A percentile compares a stretch with the other conserved stretches of the same genome.
These are phyloP conservation scores for Haliclona indistincta DNA, from an alignment of 37 sponge, comb jelly and placozoan species.

Conservation along the genomic window DNA sequence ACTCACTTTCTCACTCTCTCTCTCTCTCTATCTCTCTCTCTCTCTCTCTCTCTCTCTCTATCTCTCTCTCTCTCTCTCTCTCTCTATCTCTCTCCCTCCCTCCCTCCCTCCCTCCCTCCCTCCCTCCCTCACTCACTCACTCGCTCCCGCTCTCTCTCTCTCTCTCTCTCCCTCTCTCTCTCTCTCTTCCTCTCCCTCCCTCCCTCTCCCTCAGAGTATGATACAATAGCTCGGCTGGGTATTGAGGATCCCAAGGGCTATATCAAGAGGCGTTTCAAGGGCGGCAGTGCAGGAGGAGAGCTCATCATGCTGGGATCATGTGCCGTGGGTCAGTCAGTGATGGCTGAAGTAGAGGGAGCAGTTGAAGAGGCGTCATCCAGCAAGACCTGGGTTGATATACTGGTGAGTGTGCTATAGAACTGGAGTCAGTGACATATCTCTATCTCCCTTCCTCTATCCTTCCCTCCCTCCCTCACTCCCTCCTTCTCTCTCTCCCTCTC, in stretches of 20 bases:
- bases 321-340: slow-evolving; percentile 27
- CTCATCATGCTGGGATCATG: slow-evolving; percentile 46
- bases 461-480: neutral
- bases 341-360: slow-evolving; percentile 55
- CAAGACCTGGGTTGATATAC: slow-evolving; percentile 65
- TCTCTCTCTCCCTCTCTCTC: neutral
- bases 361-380: slow-evolving; percentile 59
- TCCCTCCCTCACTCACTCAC: neutral
- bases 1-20: too few species aligned
- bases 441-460: neutral
- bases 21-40: too few species aligned
- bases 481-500: neutral
- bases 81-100: too few species aligned
- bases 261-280: slow-evolving; percentile 28
- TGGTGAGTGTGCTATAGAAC: slow-evolving; percentile 64
- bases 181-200: slow-evolving; percentile 2
- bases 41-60: too few species aligned
- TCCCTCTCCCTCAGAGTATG: slow-evolving; percentile 53
- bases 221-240: slow-evolving; percentile 66
- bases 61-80: too few species aligned
- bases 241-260: slow-evolving; percentile 67
- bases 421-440: neutral
- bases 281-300: slow-evolving; percentile 8
- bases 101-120: slow-evolving; percentile 7
- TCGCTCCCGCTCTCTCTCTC: neutral